A percentile compares a stretch with the other conserved stretches of the same genome.
Conservation (phyloP, 64 coral and sea anemone genomes). For the Montipora foliosa region DNA sequence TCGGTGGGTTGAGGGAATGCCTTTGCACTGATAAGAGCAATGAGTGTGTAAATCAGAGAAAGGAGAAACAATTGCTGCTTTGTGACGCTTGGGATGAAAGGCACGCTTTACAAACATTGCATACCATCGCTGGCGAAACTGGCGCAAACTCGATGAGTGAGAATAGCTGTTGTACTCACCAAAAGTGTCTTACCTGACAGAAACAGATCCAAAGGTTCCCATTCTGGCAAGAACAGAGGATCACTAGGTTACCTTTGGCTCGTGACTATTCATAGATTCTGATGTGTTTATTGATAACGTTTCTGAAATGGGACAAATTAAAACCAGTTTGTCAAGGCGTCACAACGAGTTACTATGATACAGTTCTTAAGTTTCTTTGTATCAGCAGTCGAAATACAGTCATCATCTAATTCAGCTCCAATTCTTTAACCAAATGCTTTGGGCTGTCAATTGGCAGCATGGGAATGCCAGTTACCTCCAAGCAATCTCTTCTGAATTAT, state of each 20-base stretch:
- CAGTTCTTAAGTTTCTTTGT: no score
- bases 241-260: neutral
- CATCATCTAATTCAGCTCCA: no score
- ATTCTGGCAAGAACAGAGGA: conserved; percentile 35
- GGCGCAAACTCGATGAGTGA: conserved; percentile 36
- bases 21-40: conserved; percentile 87
- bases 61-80: conserved; percentile 82
- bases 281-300: neutral
- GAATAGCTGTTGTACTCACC: conserved; percentile 5
- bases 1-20: conserved; percentile 86
- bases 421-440: no score
- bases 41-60: conserved; percentile 83
- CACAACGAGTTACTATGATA: no score
- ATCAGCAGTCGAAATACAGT: no score
- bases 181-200: conserved; percentile 2
- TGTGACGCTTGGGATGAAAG: conserved; percentile 86
- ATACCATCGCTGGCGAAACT: conserved; percentile 86
- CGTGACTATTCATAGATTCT: neutral
- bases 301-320: neutral
- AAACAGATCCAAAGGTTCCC: conserved; percentile 46
- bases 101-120: conserved; percentile 94
- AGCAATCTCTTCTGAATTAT: no score
- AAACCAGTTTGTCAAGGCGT: no score
- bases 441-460: no score
- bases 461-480: no score